phyloP scores from a whole-genome alignment of 2,113 vertebrate species.

The Paramisgurnus dabryanus region DNA sequence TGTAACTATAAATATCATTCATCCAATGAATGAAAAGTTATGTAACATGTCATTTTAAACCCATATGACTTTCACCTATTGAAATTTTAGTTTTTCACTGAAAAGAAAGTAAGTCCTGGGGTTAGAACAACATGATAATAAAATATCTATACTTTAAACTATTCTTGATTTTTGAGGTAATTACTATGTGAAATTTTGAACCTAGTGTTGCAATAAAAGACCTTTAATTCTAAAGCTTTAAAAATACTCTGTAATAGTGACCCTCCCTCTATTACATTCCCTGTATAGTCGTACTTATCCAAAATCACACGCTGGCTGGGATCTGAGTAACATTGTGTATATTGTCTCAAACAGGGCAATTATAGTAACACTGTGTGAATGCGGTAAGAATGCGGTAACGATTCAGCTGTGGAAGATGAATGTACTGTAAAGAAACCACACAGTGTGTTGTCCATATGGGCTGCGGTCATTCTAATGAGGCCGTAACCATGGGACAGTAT shows the following conservation, averaged over 20 bases:
- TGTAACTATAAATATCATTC: background rate
- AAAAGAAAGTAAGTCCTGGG: too few relatives aligned
- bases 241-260: too few relatives aligned
- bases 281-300: background rate
- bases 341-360: background rate
- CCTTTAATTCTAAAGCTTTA: too few relatives aligned
- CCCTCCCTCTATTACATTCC: too few relatives aligned
- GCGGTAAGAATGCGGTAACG: background rate
- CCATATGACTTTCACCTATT: too few relatives aligned
- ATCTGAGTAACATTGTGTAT: background rate
- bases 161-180: too few relatives aligned
- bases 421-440: constrained; percentile 7
- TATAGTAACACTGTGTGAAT: background rate
- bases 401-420: background rate
- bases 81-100: too few relatives aligned
- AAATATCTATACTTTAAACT: too few relatives aligned
- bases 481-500: background rate
- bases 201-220: too few relatives aligned
- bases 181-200: too few relatives aligned
- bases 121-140: too few relatives aligned
- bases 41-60: background rate
- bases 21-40: constrained; percentile 1
- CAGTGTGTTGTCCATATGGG: background rate
- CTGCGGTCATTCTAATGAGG: constrained; percentile 7
- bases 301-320: background rate